Evolutionary conservation across 1,140 invertebrate species (phyloP), one percentile per base, ranked within the genome.

Genomic region (Aphelinus atriplicis): DNA sequence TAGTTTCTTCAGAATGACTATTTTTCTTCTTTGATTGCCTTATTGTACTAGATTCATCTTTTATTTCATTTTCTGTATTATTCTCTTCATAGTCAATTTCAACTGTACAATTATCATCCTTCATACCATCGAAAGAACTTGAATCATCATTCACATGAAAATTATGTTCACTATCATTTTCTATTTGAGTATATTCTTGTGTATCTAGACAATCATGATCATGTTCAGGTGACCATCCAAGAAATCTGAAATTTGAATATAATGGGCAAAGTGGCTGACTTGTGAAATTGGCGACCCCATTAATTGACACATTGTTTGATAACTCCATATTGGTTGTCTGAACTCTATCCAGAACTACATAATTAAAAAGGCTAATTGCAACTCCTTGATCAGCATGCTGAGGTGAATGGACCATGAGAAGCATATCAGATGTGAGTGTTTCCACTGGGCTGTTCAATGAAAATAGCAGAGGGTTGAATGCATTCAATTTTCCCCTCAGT

Each of bases 401-500:
- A 9, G 86, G 73, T 79, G 86, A 47, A 1, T 68, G 77, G 1
- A 78, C 81, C 76, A 84, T 84, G 58, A 82, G 81, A 1, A 88
- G 74, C 79, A 83, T 81, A 51, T 87, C 84, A 5, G 82, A 81
- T 0, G 85, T 86, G 58, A 86, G 84, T 6, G 79, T 78, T 77
- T 88, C 87, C 26, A 71, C 80, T 43, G 82, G 79, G 47, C 80
- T 78, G 55, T 26, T 26, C 26, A 79, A 75, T 77, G 80, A 81
- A 51, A 82, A 56, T 9, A 81, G 79, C 9, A 71, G 61, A 1
- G 80, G 79, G 58, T 81, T 86, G 0, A 77, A 82, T 0, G 87
- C 77, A n/a, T 89, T 86, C 3, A 89, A 55, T 1, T 83, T 83
- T 67, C 86, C 86, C 60, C 80, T 84, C 2, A 89, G 73, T 74